These are phyloP conservation scores for Sthenelais limicola DNA, from an alignment of 2,888 invertebrate species.

Conservation along the genomic window DNA sequence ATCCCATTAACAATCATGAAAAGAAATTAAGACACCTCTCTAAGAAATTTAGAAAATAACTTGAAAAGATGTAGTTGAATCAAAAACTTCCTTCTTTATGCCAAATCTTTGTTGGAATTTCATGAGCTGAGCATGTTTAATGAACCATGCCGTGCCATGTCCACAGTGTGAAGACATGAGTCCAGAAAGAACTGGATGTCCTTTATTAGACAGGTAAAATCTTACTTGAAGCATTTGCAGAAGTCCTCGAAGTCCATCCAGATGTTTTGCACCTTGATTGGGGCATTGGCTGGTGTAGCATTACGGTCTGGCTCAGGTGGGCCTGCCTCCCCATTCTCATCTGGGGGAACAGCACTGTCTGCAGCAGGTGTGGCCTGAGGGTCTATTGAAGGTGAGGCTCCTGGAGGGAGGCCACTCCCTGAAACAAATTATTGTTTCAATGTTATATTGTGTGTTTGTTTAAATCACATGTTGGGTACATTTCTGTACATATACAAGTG, in stretches of 20 bases:
- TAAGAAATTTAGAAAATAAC: not conserved
- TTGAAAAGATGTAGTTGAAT: no score
- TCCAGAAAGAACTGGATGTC: no score
- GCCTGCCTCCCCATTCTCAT: conserved; percentile 39
- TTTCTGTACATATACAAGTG: no score
- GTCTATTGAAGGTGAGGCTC: not conserved
- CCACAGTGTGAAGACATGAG: no score
- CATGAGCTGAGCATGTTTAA: no score
- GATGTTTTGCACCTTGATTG: conserved; percentile 44
- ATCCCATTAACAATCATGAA: not conserved
- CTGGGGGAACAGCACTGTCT: conserved; percentile 41
- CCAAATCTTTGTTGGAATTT: no score
- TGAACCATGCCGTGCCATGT: no score
- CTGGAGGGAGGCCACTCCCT: not conserved
- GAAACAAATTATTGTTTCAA: no score
- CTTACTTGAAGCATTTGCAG: conserved; percentile 71
- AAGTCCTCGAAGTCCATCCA: conserved; percentile 72
- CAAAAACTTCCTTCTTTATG: no score
- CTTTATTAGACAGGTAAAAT: no score
- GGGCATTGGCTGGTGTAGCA: conserved; percentile 17
- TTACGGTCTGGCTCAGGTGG: conserved; percentile 46
- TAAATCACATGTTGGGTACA: no score
- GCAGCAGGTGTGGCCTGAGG: conserved; percentile 5
- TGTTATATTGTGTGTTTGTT: no score
- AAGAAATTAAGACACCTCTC: not conserved